Conservation (phyloP, 53 echinoderm and acorn worm genomes). For the Luidia sarsii region DNA sequence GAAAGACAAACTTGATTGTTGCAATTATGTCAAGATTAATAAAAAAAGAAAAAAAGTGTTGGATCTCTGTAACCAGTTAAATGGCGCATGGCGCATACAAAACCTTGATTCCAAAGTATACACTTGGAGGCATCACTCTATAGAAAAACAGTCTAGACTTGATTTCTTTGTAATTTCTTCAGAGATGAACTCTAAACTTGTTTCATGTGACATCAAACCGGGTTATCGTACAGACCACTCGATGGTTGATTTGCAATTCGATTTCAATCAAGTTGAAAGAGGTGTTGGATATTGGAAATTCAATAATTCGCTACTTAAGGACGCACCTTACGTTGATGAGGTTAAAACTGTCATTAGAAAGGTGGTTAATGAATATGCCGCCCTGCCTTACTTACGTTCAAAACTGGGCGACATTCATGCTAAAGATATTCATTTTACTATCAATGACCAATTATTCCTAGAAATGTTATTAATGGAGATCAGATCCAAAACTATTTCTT, state of each 20-base stretch:
- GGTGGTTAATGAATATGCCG: neutral
- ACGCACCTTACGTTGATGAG: neutral
- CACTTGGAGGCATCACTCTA: neutral
- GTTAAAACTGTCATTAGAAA: neutral
- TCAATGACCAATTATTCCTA: neutral
- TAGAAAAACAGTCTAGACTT: neutral
- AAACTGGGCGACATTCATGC: neutral
- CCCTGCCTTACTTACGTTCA: neutral
- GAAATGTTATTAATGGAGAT: constrained; percentile 14
- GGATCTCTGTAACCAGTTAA: neutral
- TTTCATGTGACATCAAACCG: constrained; percentile 4
- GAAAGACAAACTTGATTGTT: constrained; percentile 20
- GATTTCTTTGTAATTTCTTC: constrained; percentile 30
- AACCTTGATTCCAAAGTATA: neutral
- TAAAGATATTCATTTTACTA: neutral
- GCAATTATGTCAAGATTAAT: constrained; percentile 20
- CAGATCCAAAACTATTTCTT: constrained; percentile 4
- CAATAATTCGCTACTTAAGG: constrained; percentile 1
- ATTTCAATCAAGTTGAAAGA: neutral
- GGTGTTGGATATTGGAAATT: constrained; percentile 29
- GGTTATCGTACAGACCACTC: constrained; percentile 22
- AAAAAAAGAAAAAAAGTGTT: too few relatives aligned
- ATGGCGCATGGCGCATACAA: constrained; percentile 15
- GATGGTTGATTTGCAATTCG: neutral
- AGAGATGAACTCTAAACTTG: constrained; percentile 8